Base-by-base conservation (phyloP, 2,797 vertebrate genomes). In the Pseudopleuronectes americanus region DNA sequence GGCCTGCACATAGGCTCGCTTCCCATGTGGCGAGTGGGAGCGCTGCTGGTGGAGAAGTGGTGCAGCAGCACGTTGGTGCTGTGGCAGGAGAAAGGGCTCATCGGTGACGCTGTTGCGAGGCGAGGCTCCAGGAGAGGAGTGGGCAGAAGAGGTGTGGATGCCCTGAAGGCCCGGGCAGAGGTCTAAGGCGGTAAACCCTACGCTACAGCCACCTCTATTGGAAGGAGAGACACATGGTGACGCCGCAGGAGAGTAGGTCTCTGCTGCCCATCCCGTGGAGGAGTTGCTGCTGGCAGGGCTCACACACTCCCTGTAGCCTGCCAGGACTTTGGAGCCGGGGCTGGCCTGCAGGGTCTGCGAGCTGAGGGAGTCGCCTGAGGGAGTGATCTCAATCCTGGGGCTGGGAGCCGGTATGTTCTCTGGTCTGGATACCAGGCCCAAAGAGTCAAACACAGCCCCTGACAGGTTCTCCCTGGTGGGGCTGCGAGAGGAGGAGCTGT, bases 361-460 rank as follows among this genome's bases (percentile, higher is more conserved):
- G 79, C 90, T 95, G 83, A 95, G 90, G 71, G 96, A 92, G 91
- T 97, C 96, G 71, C 95, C 96, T 36, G 96, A 96, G 21, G 95
- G 96, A 84, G 97, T 99, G 92, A 99, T 99, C 94, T 99, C 96
- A 88, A 99, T 99, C 91, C 96, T 95, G 81, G 97, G 97, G 85
- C 97, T 97, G 33, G 94, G 93, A 84, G 95, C 94, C 6, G 87
- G 84, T 62, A 94, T 93, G 83, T 85, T 93, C 49, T 90, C 88
- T 16, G 93, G 80, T 89, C 87, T 95, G 76, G 92, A 92, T 68
- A 90, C 83, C 91, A 94, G 92, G 47, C 94, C 95, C 84, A 93
- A 90, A 16, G 80, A 74, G 17, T 83, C 75, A 41, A 79, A 80
- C 47, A 61, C 56, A 1, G 36, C 26, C 12, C 1, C 75, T 43